A percentile compares a stretch with the other conserved stretches of the same genome.
phyloP scores from a whole-genome alignment of 2,113 vertebrate species.

The Tringa solitaria region DNA sequence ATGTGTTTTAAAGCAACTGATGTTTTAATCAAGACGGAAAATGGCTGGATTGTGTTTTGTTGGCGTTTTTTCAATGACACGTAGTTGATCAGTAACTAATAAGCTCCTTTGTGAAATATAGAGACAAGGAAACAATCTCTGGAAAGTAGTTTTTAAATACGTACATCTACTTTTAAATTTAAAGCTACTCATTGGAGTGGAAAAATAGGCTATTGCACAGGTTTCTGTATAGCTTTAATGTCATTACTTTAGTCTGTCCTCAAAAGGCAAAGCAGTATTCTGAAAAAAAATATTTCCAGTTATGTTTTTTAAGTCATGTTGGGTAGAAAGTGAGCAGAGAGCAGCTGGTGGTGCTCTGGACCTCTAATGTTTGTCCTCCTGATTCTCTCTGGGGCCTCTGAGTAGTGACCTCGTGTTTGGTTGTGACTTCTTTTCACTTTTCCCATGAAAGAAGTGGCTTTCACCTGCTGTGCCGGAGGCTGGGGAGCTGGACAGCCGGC shows the following conservation, averaged over 20 bases:
- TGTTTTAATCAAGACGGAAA: background rate
- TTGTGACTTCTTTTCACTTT: background rate
- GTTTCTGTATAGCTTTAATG: background rate
- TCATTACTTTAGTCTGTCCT: background rate
- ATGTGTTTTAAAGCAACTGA: background rate
- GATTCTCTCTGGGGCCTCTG: background rate
- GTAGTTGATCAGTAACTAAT: background rate
- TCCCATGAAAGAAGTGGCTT: background rate
- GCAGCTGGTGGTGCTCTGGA: background rate
- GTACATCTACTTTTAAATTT: background rate
- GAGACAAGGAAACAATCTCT: background rate
- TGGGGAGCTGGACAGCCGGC: background rate
- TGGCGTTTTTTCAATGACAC: background rate
- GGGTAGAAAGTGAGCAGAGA: background rate
- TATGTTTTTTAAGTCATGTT: background rate
- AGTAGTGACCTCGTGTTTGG: background rate
- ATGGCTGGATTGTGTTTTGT: background rate
- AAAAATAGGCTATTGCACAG: background rate
- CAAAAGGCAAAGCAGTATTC: background rate
- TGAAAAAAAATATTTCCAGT: background rate
- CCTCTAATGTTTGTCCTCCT: background rate
- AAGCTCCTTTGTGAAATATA: background rate
- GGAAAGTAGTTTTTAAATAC: background rate
- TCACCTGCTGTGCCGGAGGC: fast-evolving
- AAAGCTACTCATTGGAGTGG: background rate